Evolutionary conservation across 2,113 vertebrate genomes (phyloP).

Genomic region (Tragelaphus buxtoni): DNA sequence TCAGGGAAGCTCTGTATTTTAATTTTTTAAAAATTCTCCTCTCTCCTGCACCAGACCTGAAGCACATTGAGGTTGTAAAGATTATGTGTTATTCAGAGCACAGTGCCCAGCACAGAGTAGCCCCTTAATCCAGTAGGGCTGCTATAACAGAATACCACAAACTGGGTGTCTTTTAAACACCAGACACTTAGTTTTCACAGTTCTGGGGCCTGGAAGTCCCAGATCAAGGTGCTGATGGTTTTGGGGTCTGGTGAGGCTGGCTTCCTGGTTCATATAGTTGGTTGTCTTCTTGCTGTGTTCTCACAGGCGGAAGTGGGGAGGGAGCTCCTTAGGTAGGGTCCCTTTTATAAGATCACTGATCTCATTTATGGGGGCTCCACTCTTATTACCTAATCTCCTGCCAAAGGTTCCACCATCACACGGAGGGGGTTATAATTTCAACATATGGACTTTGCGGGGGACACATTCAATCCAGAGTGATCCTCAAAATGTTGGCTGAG

Average conservation of each 20-base stretch:
- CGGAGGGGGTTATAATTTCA: background rate
- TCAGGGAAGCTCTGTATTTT: background rate
- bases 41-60: background rate
- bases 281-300: background rate
- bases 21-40: background rate
- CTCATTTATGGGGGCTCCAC: background rate
- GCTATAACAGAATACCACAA: background rate
- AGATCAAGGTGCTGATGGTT: background rate
- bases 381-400: background rate
- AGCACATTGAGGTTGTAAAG: background rate
- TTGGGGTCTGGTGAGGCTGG: background rate
- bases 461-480: background rate
- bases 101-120: background rate
- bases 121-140: background rate
- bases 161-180: background rate
- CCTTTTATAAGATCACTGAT: background rate
- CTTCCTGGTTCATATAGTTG: background rate
- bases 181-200: background rate
- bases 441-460: background rate
- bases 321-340: background rate
- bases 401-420: background rate
- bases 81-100: background rate
- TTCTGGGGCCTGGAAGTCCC: background rate
- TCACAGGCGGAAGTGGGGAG: background rate
- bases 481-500: background rate